Percentiles rank a stretch among this genome's conserved stretches.
These are phyloP conservation scores for Etia nguti DNA, from an alignment of 2,113 vertebrate genomes.

Conservation along the genomic window DNA sequence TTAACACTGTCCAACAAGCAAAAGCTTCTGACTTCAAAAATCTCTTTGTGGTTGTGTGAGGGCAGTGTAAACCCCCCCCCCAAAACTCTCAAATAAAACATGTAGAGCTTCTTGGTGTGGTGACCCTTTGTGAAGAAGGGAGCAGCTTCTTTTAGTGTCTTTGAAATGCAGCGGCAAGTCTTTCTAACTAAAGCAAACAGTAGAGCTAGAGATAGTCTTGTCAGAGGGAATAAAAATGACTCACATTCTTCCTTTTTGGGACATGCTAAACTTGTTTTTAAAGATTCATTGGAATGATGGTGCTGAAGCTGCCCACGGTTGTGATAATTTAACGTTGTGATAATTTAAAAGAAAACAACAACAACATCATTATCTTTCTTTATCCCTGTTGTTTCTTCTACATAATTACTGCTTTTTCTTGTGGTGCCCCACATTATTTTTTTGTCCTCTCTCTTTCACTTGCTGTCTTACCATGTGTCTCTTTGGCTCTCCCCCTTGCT, in stretches of 20 bases:
- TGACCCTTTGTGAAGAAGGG: background rate
- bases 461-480: background rate
- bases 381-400: background rate
- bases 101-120: background rate
- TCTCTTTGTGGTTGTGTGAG: background rate
- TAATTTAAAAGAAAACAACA: background rate
- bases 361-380: background rate
- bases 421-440: background rate
- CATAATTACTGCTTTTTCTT: background rate
- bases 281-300: background rate
- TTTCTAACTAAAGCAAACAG: background rate
- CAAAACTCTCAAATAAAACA: background rate
- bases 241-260: background rate
- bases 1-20: too few relatives aligned
- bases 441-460: background rate
- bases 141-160: background rate
- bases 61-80: background rate
- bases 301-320: background rate
- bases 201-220: background rate
- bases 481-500: background rate
- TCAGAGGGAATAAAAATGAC: background rate
- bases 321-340: background rate
- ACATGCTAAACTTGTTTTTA: background rate
- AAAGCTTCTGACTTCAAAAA: background rate
- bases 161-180: background rate